Percentiles rank a stretch among this genome's conserved stretches.
These are phyloP conservation scores for Ivindomyrus marchei DNA, from an alignment of 2,113 vertebrate genomes.

Conservation along the genomic window DNA sequence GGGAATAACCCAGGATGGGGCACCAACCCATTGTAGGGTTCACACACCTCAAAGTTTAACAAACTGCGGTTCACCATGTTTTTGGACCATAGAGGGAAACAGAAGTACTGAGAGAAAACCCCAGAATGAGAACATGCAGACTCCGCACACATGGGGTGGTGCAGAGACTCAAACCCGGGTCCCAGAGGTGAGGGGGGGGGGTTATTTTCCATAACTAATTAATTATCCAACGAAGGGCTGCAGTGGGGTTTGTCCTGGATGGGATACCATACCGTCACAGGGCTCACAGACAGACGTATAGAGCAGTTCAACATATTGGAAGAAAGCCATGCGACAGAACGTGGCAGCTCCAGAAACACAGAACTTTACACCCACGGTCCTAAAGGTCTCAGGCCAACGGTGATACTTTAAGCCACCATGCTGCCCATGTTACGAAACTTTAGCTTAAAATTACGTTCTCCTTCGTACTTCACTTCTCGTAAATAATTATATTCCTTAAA, in stretches of 20 bases:
- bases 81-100: background rate
- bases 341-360: background rate
- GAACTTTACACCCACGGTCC: background rate
- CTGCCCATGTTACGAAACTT: background rate
- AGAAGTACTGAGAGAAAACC: background rate
- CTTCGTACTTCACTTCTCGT: background rate
- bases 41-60: background rate
- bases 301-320: background rate
- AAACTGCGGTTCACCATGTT: background rate
- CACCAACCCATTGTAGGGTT: background rate
- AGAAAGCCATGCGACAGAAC: background rate
- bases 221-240: background rate
- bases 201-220: background rate
- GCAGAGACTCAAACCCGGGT: background rate
- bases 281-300: background rate
- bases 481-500: background rate
- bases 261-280: background rate
- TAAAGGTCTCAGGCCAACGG: background rate
- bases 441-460: background rate
- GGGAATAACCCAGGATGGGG: background rate
- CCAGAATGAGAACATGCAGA: background rate
- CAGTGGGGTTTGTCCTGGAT: background rate
- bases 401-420: background rate
- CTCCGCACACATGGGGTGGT: background rate
- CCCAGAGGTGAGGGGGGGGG: background rate